Percentiles rank a stretch among this genome's conserved stretches.
Conservation (phyloP, 2,797 vertebrate species). For the Philypnodon macrostomus region DNA sequence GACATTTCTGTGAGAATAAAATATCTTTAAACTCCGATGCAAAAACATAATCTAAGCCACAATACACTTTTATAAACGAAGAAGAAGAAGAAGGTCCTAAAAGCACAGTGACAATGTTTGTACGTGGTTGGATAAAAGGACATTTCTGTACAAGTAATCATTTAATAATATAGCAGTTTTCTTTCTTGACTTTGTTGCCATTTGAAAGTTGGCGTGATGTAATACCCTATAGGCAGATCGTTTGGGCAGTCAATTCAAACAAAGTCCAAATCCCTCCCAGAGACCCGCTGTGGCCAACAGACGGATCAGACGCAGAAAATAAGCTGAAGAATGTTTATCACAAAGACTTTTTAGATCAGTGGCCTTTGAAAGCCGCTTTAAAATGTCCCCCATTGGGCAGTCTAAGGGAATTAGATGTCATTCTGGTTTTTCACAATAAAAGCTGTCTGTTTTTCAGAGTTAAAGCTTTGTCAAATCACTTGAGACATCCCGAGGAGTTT, state of each 20-base stretch:
- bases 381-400: conserved; percentile 55
- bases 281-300: conserved; percentile 50
- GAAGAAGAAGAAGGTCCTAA: too few relatives aligned
- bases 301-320: conserved; percentile 64
- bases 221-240: conserved; percentile 33
- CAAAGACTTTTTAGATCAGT: conserved; percentile 60
- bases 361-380: conserved; percentile 74
- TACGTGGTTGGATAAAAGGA: conserved; percentile 1
- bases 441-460: conserved; percentile 50
- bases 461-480: conserved; percentile 62
- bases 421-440: conserved; percentile 63
- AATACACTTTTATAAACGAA: too few relatives aligned
- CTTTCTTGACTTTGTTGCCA: conserved; percentile 17
- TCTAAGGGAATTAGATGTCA: conserved; percentile 67
- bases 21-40: too few relatives aligned
- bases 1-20: too few relatives aligned
- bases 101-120: too few relatives aligned
- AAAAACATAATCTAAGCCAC: not conserved
- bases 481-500: conserved; percentile 32
- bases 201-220: conserved; percentile 19
- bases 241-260: conserved; percentile 47
- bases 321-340: conserved; percentile 59
- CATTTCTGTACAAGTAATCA: conserved; percentile 4
- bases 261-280: conserved; percentile 47
- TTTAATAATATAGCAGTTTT: not conserved